Conservation (phyloP, 2,797 vertebrate species). For the Platyrinchus mystaceus region DNA sequence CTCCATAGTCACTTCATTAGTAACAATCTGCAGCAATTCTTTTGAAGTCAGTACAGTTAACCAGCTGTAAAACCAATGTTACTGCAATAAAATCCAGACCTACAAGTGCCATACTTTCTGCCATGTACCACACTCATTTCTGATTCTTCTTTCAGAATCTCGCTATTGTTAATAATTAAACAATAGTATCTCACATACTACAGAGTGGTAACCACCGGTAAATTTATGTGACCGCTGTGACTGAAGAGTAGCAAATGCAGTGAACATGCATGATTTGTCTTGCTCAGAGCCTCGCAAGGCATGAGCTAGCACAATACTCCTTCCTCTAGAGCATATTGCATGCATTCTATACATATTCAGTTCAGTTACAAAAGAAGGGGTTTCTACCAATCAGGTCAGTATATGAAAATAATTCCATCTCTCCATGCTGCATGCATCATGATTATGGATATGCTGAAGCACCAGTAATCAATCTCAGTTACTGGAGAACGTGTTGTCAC, state of each 20-base stretch:
- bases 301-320: neutral
- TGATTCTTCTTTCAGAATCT: neutral
- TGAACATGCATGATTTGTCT: neutral
- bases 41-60: neutral
- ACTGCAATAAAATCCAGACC: neutral
- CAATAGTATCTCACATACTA: neutral
- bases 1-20: neutral
- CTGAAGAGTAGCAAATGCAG: neutral
- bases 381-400: slow-evolving; percentile 2
- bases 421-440: neutral
- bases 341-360: neutral
- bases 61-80: neutral
- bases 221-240: neutral
- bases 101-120: neutral
- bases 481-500: neutral
- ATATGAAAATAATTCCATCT: neutral
- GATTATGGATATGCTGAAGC: slow-evolving; percentile 27
- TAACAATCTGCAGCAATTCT: slow-evolving; percentile 2
- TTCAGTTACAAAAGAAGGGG: neutral
- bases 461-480: slow-evolving; percentile 58
- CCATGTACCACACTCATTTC: neutral
- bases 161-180: neutral
- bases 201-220: neutral
- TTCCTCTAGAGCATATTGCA: neutral
- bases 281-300: neutral